Evolutionary conservation across 2,888 invertebrate genomes (phyloP).

Genomic region (Pterostichus niger): DNA sequence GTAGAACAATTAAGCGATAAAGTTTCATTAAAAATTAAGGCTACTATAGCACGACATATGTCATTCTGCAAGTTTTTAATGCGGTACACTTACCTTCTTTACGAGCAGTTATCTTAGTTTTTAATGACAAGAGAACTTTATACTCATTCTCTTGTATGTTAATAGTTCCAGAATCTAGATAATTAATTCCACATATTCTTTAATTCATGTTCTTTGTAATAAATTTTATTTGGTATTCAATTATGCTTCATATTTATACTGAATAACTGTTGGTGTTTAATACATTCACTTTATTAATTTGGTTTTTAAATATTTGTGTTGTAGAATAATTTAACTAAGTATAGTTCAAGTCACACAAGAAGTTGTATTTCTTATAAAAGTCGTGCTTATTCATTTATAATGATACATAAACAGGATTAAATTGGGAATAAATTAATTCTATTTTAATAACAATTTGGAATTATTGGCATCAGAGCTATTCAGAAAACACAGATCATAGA

Average conservation of each 20-base stretch:
- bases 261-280: neutral
- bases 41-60: conserved; percentile 18
- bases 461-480: too few species aligned
- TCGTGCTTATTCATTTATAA: too few species aligned
- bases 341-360: too few species aligned
- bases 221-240: conserved; percentile 40
- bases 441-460: too few species aligned
- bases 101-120: conserved; percentile 42
- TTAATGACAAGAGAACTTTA: conserved; percentile 41
- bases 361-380: too few species aligned
- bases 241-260: conserved; percentile 9
- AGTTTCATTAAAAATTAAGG: conserved; percentile 36
- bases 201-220: conserved; percentile 30
- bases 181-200: conserved; percentile 44
- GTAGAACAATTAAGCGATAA: conserved; percentile 39
- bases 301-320: neutral
- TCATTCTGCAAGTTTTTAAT: conserved; percentile 46
- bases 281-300: neutral
- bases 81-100: conserved; percentile 25
- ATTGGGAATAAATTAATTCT: too few species aligned
- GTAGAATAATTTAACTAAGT: neutral
- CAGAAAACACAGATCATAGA: too few species aligned
- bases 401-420: too few species aligned
- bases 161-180: conserved; percentile 23
- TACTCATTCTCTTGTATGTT: conserved; percentile 39